phyloP scores from a whole-genome alignment of 2,113 vertebrate species.

The Heloderma charlesbogerti region DNA sequence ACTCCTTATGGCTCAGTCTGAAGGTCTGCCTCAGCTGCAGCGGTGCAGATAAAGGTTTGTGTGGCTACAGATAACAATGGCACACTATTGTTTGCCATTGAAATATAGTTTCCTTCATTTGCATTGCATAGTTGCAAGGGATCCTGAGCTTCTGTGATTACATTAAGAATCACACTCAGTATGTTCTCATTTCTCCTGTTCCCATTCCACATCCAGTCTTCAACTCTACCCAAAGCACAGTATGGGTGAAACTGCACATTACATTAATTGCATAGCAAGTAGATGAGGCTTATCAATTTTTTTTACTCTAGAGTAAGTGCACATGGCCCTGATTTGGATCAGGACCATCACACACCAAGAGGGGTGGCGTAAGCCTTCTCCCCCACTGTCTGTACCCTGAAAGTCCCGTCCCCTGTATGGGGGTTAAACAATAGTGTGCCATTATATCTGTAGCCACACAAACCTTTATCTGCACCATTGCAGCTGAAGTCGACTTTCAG shows the following conservation, averaged over 20 bases:
- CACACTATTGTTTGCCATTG: neutral
- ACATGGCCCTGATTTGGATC: no score
- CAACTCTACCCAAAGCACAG: neutral
- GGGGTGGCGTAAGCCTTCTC: no score
- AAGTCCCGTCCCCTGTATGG: no score
- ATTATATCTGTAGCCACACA: neutral
- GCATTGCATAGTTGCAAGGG: neutral
- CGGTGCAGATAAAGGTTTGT: neutral
- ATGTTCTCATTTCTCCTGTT: neutral
- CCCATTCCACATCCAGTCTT: neutral
- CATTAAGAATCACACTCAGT: neutral
- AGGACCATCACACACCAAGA: no score
- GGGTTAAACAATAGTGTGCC: neutral
- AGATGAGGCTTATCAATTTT: no score
- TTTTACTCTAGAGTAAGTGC: no score
- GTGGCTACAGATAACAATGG: neutral
- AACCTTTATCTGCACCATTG: neutral
- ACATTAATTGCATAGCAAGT: no score
- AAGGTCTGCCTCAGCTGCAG: neutral
- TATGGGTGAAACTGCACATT: no score
- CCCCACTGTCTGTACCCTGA: no score
- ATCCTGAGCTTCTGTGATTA: neutral
- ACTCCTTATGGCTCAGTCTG: neutral
- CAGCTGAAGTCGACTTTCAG: neutral
- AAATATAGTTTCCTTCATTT: neutral